Percentiles rank a stretch among this genome's conserved stretches.
Evolutionary conservation across 2,797 vertebrate species (phyloP).

Genomic region (Melopsittacus undulatus): DNA sequence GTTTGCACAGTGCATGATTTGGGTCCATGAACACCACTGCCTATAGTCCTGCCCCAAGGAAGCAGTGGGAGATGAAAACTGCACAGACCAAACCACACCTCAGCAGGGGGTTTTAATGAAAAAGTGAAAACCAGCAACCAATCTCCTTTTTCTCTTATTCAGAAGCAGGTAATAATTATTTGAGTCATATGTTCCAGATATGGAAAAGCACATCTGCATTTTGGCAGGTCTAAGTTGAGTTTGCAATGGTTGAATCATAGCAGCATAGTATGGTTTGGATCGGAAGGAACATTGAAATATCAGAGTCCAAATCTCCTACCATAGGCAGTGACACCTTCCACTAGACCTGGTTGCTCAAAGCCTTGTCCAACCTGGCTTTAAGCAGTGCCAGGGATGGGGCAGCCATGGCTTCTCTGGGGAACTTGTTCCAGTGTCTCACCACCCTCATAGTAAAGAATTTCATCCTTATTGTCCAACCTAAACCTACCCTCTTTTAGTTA

Average conservation of each 20-base stretch:
- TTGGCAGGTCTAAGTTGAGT: neutral
- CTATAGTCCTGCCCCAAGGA: neutral
- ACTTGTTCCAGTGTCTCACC: too few species aligned
- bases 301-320: neutral
- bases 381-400: neutral
- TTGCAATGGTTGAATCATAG: neutral
- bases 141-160: slow-evolving; percentile 30
- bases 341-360: neutral
- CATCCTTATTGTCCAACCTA: neutral
- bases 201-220: neutral
- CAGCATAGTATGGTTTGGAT: neutral
- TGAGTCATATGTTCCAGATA: slow-evolving; percentile 37
- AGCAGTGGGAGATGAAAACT: neutral
- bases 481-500: neutral
- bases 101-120: neutral
- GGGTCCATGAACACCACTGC: fast-evolving
- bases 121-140: neutral
- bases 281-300: neutral
- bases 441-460: neutral
- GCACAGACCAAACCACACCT: neutral
- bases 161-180: slow-evolving; percentile 8
- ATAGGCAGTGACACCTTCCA: neutral
- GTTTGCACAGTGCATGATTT: neutral
- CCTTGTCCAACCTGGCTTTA: neutral
- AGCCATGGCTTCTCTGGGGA: neutral